phyloP scores from a whole-genome alignment of 2,797 vertebrate genomes.

The Protosalanx chinensis region DNA sequence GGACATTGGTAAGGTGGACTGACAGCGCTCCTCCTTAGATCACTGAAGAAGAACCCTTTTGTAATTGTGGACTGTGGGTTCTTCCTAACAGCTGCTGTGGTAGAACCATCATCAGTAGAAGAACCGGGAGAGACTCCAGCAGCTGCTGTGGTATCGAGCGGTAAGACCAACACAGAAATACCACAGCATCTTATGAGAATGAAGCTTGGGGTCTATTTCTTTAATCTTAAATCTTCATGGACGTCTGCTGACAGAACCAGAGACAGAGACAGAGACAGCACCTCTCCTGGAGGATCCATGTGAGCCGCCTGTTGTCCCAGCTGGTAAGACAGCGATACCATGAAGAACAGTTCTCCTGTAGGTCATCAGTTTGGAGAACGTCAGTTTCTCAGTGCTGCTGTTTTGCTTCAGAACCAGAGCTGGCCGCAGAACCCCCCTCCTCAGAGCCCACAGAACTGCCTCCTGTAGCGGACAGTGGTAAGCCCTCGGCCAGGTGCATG shows the following conservation, averaged over 20 bases:
- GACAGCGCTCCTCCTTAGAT: no score
- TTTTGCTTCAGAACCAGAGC: constrained; percentile 37
- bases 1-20: not conserved
- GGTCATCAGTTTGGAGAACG: not conserved
- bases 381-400: constrained; percentile 15
- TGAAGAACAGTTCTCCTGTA: not conserved
- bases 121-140: not conserved
- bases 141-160: not conserved
- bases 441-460: not conserved
- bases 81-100: constrained; percentile 6
- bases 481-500: constrained; percentile 27
- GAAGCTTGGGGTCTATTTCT: not conserved
- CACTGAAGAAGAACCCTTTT: no score
- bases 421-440: constrained; percentile 9
- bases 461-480: constrained; percentile 53
- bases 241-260: constrained; percentile 1
- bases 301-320: not conserved
- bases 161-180: not conserved
- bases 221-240: not conserved
- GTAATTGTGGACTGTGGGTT: constrained; percentile 3
- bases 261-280: not conserved
- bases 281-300: not conserved
- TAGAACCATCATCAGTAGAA: not conserved
- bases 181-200: not conserved
- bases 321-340: not conserved